Conservation (phyloP, 2,797 vertebrate species). For the Pempheris klunzingeri region DNA sequence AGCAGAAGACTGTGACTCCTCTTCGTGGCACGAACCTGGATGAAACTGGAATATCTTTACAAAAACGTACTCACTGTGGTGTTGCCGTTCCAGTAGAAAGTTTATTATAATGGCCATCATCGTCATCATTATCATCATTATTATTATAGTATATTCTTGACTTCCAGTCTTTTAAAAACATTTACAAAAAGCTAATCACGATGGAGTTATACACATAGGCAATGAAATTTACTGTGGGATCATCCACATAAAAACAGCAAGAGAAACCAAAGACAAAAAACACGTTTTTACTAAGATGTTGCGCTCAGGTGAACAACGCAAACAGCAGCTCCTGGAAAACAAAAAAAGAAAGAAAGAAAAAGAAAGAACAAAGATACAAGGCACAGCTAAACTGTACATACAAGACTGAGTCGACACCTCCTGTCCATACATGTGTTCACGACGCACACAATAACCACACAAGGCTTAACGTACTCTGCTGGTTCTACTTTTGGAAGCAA, state of each 20-base stretch:
- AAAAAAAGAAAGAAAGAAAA: neutral
- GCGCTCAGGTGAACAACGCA: constrained; percentile 88
- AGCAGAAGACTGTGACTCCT: neutral
- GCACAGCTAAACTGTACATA: constrained; percentile 91
- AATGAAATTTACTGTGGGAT: constrained; percentile 86
- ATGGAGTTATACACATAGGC: constrained; percentile 91
- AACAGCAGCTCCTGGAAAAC: constrained; percentile 90
- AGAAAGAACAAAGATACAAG: constrained; percentile 86
- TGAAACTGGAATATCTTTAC: neutral
- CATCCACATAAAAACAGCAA: constrained; percentile 85
- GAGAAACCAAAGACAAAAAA: constrained; percentile 85
- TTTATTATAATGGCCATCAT: constrained; percentile 89
- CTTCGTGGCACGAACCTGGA: constrained; percentile 7
- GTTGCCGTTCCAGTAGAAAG: constrained; percentile 94
- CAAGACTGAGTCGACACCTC: constrained; percentile 88
- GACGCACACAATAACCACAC: constrained; percentile 90
- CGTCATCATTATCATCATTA: constrained; percentile 51
- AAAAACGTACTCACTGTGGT: constrained; percentile 47
- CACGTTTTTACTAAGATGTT: constrained; percentile 81
- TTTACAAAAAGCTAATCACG: constrained; percentile 90
- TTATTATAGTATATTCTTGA: constrained; percentile 85
- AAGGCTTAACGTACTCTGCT: constrained; percentile 65
- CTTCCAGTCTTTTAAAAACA: constrained; percentile 95
- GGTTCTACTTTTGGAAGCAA: constrained; percentile 78
- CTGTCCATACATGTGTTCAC: constrained; percentile 92